phyloP scores from a whole-genome alignment of 2,113 vertebrate genomes.

The Colossoma macropomum region DNA sequence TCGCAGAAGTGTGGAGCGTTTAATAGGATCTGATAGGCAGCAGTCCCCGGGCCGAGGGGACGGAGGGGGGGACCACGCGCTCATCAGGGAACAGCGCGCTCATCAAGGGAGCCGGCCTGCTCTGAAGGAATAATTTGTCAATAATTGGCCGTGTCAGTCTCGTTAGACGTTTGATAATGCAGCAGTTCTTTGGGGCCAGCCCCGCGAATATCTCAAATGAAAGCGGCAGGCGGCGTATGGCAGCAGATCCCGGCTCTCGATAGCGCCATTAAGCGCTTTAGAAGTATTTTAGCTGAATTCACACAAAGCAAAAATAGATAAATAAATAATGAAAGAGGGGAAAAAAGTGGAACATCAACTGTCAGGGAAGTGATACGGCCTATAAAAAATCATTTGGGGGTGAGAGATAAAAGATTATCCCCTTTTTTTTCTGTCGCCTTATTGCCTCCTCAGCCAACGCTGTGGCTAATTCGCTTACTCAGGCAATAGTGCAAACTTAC shows the following conservation, averaged over 20 bases:
- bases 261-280: constrained; percentile 79
- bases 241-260: constrained; percentile 77
- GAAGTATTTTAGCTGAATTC: constrained; percentile 86
- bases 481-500: constrained; percentile 71
- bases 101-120: constrained; percentile 58
- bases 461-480: constrained; percentile 79
- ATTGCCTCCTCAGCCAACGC: constrained; percentile 76
- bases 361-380: constrained; percentile 79
- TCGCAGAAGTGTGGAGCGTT: constrained; percentile 73
- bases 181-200: constrained; percentile 66
- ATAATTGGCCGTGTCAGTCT: constrained; percentile 82
- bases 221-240: constrained; percentile 72
- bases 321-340: constrained; percentile 82
- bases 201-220: constrained; percentile 69
- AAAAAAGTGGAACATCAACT: constrained; percentile 78
- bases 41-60: constrained; percentile 69
- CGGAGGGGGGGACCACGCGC: constrained; percentile 40
- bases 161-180: constrained; percentile 77
- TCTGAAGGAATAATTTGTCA: constrained; percentile 81
- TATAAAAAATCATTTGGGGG: constrained; percentile 78
- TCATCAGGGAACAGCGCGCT: constrained; percentile 59
- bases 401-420: constrained; percentile 80
- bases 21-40: constrained; percentile 81
- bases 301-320: constrained; percentile 83
- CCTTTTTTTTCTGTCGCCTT: constrained; percentile 74